Evolutionary conservation across 2,888 invertebrate species (phyloP), one percentile per base, ranked within the genome.

Genomic region (Plebejus melissa): DNA sequence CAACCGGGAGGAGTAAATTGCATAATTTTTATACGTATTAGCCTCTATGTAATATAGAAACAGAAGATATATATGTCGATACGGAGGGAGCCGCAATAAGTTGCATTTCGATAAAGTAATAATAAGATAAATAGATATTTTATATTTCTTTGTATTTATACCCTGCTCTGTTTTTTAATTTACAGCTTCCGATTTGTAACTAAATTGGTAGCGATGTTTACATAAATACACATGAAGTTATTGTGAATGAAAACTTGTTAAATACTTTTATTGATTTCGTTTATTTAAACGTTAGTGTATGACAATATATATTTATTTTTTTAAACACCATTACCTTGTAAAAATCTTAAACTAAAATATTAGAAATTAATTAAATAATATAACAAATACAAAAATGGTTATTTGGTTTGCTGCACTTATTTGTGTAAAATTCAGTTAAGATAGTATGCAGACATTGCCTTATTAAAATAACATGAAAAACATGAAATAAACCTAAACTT

Each of bases 51-150:
- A 84, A 84, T 82, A 83, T 83, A 83, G 81, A 83, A 80, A 83
- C 82, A 82, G 83, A 82, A 72, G 81, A 82, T 84, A 82, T 82
- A 84, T 82, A 84, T 86, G 84, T 86, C 83, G 81, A 85, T 82
- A 82, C 81, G 82, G 82, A 83, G 84, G 83, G 82, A 84, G 83
- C 83, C 85, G 86, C 86, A 85, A 86, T 86, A 84, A 82, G 82
- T 81, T 86, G 86, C 86, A 87, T 87, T 87, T 87, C 85, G 84
- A 84, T 85, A 82, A 70, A 86, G 84, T 84, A 84, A 84, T 84
- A 81, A 85, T 87, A 86, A 87, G 85, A 89, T 88, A 83, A 85
- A 86, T 87, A 88, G 86, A 88, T 88, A 87, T 86, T 87, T 86
- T 86, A 87, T 87, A 85, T 86, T 87, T 84, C 86, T 80, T 80